Conservation (phyloP, 2,797 vertebrate genomes). For the Galagoides demidoff region DNA sequence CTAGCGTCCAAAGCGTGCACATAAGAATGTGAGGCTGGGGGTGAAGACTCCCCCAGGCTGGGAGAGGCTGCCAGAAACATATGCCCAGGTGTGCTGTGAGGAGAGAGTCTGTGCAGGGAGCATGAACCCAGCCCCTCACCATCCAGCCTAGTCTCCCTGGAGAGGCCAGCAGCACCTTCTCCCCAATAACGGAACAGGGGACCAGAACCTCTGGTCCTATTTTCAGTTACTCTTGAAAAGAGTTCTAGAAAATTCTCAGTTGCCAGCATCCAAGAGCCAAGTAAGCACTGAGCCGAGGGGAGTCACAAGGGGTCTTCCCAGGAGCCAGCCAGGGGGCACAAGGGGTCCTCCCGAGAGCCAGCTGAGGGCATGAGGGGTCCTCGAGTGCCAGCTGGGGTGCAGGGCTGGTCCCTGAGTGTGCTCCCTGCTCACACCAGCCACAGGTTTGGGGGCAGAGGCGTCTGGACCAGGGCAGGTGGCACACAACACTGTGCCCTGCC, state of each 20-base stretch:
- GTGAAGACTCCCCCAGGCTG: background rate
- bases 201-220: background rate
- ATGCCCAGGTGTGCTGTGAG: rapidly evolving
- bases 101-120: background rate
- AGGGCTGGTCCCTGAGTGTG: background rate
- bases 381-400: rapidly evolving
- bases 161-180: background rate
- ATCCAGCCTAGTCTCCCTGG: background rate
- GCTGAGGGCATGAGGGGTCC: rapidly evolving
- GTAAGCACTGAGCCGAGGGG: background rate
- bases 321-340: rapidly evolving
- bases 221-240: conserved; percentile 41
- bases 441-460: background rate
- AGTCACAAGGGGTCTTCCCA: conserved; percentile 58
- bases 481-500: rapidly evolving
- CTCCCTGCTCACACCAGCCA: conserved; percentile 52
- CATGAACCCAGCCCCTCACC: rapidly evolving
- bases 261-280: conserved; percentile 61
- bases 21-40: rapidly evolving
- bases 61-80: background rate
- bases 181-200: background rate
- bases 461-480: background rate
- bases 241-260: conserved; percentile 66
- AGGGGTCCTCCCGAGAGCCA: conserved; percentile 15
- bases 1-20: rapidly evolving